Evolutionary conservation across 2,113 vertebrate genomes (phyloP).

Genomic region (Scolopax mira): DNA sequence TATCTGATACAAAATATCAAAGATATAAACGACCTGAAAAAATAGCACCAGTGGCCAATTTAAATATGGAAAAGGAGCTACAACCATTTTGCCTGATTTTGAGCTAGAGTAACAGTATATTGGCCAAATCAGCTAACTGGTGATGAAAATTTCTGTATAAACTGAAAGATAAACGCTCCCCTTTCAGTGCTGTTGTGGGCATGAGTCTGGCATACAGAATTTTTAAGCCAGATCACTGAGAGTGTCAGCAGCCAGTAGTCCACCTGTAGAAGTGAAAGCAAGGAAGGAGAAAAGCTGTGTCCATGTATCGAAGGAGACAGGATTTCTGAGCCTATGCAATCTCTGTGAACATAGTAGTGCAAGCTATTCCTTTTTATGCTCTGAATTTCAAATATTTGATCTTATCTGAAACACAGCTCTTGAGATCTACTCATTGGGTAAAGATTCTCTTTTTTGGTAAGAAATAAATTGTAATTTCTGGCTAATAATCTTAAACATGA

Average conservation of each 20-base stretch:
- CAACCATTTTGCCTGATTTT: neutral
- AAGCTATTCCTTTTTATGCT: neutral
- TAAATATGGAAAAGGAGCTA: neutral
- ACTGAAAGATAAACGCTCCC: neutral
- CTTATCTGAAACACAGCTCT: neutral
- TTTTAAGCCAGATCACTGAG: neutral
- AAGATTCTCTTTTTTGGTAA: neutral
- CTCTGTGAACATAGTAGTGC: neutral
- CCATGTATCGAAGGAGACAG: neutral
- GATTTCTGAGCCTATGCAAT: neutral
- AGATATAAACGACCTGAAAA: neutral
- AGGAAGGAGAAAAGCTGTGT: neutral
- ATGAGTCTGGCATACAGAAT: neutral
- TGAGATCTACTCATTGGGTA: neutral
- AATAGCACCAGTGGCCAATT: neutral
- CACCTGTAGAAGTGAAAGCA: neutral
- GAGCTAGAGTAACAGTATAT: neutral
- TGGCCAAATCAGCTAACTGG: neutral
- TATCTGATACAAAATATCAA: neutral
- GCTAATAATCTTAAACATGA: neutral
- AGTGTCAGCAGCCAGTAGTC: neutral
- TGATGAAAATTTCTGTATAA: neutral
- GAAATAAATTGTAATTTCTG: neutral
- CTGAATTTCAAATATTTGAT: neutral
- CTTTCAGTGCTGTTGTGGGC: neutral